Evolutionary conservation across 2,797 vertebrate genomes (phyloP).

Genomic region (Enteromius unitaeniatus): DNA sequence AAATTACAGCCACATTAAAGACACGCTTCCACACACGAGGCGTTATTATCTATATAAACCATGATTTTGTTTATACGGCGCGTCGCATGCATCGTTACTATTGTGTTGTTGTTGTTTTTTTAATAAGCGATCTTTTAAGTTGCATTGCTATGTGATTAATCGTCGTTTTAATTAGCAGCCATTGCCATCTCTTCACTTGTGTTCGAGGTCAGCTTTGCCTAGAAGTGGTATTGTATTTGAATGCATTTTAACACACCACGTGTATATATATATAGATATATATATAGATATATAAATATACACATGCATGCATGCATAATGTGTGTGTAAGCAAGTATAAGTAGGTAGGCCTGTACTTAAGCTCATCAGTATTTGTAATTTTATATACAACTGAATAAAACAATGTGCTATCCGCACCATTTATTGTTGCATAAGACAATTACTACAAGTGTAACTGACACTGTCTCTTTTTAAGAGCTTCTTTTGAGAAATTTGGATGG

Average conservation of each 20-base stretch:
- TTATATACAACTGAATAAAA: too few species aligned
- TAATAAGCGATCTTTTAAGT: background rate
- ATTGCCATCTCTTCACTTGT: background rate
- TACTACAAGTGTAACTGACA: background rate
- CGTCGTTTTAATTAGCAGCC: constrained; percentile 2
- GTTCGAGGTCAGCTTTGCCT: background rate
- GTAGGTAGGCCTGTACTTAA: too few species aligned
- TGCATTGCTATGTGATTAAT: background rate
- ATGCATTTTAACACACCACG: background rate
- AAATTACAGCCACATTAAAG: constrained; percentile 53
- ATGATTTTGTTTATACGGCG: background rate
- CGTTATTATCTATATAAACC: background rate
- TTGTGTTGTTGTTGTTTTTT: background rate
- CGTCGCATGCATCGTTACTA: background rate
- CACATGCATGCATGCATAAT: background rate
- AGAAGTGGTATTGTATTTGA: background rate
- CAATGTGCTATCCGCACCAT: background rate
- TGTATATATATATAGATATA: background rate
- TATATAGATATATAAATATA: background rate
- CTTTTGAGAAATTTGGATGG: constrained; percentile 41
- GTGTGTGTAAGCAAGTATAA: too few species aligned
- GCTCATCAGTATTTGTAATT: too few species aligned
- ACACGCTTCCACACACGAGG: constrained; percentile 40
- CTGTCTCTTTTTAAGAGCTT: constrained; percentile 2
- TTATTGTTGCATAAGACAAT: background rate